Conservation (phyloP, 2,113 vertebrate genomes). For the Nestor notabilis region DNA sequence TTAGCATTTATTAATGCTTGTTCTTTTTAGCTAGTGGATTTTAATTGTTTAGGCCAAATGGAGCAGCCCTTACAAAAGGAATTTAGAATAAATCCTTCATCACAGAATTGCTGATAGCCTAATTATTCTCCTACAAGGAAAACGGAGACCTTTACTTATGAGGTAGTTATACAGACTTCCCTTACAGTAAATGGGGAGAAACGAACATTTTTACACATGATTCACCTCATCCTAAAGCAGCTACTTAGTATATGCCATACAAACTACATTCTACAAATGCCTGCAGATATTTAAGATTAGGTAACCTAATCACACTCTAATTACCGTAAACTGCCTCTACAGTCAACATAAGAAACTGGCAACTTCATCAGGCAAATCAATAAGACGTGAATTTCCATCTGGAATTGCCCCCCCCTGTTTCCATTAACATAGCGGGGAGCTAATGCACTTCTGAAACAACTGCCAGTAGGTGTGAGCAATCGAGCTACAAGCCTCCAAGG, state of each 20-base stretch:
- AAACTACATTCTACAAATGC: background rate
- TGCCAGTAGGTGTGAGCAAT: background rate
- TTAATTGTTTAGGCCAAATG: conserved; percentile 14
- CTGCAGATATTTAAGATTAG: conserved; percentile 1
- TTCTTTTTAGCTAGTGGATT: background rate
- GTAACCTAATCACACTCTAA: background rate
- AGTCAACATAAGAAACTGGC: background rate
- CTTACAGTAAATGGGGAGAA: background rate
- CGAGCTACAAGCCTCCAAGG: fast-evolving
- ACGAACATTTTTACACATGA: background rate
- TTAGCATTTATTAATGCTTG: background rate
- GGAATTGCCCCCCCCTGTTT: background rate
- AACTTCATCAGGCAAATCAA: background rate
- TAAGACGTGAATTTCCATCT: background rate
- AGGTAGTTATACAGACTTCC: background rate
- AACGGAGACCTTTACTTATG: background rate
- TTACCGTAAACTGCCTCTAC: background rate
- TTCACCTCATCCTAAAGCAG: background rate
- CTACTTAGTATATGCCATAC: background rate
- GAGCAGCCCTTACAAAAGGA: background rate
- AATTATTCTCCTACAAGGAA: background rate
- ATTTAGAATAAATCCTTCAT: background rate
- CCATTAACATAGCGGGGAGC: background rate
- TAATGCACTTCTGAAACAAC: background rate
- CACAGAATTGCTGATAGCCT: background rate